These are phyloP conservation scores for Nesoenas mayeri DNA, from an alignment of 2,113 vertebrate species.

Conservation along the genomic window DNA sequence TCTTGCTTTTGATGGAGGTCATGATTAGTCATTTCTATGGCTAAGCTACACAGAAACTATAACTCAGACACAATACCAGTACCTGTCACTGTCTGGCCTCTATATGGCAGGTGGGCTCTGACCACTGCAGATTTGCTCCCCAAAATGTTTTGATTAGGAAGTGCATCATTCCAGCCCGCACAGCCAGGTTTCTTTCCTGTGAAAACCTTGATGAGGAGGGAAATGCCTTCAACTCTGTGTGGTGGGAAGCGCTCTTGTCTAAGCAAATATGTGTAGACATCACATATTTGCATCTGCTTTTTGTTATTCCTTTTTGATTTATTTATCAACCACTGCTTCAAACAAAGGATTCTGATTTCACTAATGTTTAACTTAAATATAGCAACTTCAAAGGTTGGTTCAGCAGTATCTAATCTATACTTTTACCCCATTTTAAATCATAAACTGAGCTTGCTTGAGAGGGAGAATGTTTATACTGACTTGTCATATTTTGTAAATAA, in stretches of 20 bases:
- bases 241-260: neutral
- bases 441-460: neutral
- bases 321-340: neutral
- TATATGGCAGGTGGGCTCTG: neutral
- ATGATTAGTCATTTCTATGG: neutral
- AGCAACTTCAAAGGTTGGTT: neutral
- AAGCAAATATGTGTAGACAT: neutral
- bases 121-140: neutral
- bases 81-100: neutral
- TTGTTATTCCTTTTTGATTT: neutral
- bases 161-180: neutral
- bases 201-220: neutral
- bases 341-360: constrained; percentile 6
- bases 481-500: neutral
- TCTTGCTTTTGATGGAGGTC: neutral
- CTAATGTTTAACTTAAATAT: neutral
- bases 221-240: neutral
- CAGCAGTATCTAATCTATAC: neutral
- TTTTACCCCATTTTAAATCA: neutral
- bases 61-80: neutral
- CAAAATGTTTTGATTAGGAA: neutral
- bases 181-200: neutral
- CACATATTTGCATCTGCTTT: neutral
- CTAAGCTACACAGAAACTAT: neutral
- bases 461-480: neutral